Conservation (phyloP, 2,113 vertebrate genomes). For the Hippocampus mohnikei region DNA sequence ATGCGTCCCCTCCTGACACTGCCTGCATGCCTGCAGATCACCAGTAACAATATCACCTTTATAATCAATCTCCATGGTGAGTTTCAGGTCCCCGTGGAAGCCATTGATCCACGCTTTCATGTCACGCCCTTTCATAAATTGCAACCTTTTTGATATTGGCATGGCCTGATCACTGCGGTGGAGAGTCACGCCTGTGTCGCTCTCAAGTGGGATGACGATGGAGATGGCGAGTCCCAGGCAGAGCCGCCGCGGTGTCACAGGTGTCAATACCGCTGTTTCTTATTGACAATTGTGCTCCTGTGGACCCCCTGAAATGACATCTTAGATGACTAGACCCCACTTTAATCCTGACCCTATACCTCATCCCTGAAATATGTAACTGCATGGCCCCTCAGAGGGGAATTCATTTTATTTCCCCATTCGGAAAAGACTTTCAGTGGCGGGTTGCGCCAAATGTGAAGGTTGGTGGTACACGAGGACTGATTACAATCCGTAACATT, state of each 20-base stretch:
- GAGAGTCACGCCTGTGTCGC: conserved; percentile 22
- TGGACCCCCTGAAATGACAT: conserved; percentile 55
- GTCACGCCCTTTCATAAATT: conserved; percentile 69
- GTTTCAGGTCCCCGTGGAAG: conserved; percentile 47
- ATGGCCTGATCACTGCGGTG: conserved; percentile 36
- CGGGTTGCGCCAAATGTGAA: conserved; percentile 16
- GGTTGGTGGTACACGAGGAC: background rate
- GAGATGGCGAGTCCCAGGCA: conserved; percentile 30
- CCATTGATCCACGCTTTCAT: conserved; percentile 67
- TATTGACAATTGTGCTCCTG: conserved; percentile 68
- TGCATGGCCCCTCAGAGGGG: conserved; percentile 26
- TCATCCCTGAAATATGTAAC: conserved; percentile 60
- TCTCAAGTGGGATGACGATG: conserved; percentile 41
- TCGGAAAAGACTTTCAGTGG: conserved; percentile 21
- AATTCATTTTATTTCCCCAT: conserved; percentile 23
- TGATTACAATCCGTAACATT: background rate
- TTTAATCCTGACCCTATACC: conserved; percentile 65
- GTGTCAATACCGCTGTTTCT: conserved; percentile 65
- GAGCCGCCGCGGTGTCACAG: conserved; percentile 54
- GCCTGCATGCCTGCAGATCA: conserved; percentile 33
- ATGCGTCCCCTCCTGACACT: conserved; percentile 48
- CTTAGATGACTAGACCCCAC: conserved; percentile 62
- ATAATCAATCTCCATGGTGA: conserved; percentile 43
- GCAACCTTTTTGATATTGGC: conserved; percentile 69
- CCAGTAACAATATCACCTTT: conserved; percentile 61